Base-by-base conservation (phyloP, 1,140 invertebrate genomes). In the Drosophila truncata region DNA sequence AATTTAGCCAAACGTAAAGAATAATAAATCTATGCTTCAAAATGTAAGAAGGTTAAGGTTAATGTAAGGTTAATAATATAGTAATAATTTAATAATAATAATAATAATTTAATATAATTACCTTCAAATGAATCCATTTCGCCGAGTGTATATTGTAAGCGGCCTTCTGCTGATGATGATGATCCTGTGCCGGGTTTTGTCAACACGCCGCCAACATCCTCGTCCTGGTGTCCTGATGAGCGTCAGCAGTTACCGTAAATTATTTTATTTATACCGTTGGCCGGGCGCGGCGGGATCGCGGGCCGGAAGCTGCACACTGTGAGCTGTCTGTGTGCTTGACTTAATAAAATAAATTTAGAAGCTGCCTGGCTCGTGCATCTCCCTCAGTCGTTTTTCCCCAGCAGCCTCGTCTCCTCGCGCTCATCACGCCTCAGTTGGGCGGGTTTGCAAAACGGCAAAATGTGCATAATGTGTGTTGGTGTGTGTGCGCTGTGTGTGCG, bases 311-410 rank as follows among this genome's bases (percentile, higher is more conserved):
- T 50, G 61, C 66, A 67, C 67, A 58, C 79, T 44, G 52, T 50
- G 69, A 69, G 61, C 82, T 88, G 85, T 88, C 82, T 85, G 82
- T 91, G 85, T 90, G 85, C 86, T 90, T 90, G 85, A 90, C 85
- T 90, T 90, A 90, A 90, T 90, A 90, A 90, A 90, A 90, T 90
- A 90, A 90, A 90, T 90, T 90, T 90, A 90, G 85, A 85, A 90
- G 52, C 70, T 79, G 84, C 82, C 74, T 79, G 80, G 76, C 69
- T 55, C 69, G 25, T 39, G 60, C 70, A 49, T 57, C 63, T 31
- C 11, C 74, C 42, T 62, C 54, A 25, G 18, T 14, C n/a, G 46
- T 25, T 23, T 25, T 25, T 23, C 6, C 41, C 41, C 18, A 10
- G 16, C 6, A n/a, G 0, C n/a, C 44, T 10, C 16, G 11, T 20